These are phyloP conservation scores for Rhizomys pruinosus DNA, from an alignment of 2,113 vertebrate species.

Conservation along the genomic window DNA sequence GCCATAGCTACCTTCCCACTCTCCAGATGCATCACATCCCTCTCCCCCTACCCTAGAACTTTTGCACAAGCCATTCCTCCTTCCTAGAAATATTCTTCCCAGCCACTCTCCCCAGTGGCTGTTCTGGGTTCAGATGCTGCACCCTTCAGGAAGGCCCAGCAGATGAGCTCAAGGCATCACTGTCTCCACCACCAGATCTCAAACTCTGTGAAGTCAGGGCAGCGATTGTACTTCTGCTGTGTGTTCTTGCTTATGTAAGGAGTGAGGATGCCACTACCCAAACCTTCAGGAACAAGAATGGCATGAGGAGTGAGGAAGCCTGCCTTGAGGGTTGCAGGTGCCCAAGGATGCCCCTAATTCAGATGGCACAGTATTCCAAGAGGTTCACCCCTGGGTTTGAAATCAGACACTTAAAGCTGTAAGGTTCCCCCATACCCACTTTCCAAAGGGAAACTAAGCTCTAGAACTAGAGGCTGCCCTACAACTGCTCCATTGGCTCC, in stretches of 20 bases:
- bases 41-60: background rate
- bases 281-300: background rate
- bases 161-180: background rate
- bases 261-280: background rate
- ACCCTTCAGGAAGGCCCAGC: conserved; percentile 29
- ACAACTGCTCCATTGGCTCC: background rate
- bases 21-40: background rate
- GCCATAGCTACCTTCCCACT: background rate
- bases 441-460: conserved; percentile 20
- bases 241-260: background rate
- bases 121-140: background rate
- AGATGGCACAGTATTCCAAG: background rate
- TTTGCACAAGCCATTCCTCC: background rate
- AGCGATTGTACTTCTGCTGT: background rate
- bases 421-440: background rate
- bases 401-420: background rate
- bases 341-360: background rate
- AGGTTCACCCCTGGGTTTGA: background rate
- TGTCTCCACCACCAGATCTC: background rate
- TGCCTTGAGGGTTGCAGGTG: background rate
- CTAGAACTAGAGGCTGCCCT: background rate
- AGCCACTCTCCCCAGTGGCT: too few relatives aligned
- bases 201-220: background rate
- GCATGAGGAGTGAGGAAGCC: background rate
- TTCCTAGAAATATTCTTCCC: background rate